These are phyloP conservation scores for Moxostoma hubbsi DNA, from an alignment of 2,797 vertebrate species.

Conservation along the genomic window DNA sequence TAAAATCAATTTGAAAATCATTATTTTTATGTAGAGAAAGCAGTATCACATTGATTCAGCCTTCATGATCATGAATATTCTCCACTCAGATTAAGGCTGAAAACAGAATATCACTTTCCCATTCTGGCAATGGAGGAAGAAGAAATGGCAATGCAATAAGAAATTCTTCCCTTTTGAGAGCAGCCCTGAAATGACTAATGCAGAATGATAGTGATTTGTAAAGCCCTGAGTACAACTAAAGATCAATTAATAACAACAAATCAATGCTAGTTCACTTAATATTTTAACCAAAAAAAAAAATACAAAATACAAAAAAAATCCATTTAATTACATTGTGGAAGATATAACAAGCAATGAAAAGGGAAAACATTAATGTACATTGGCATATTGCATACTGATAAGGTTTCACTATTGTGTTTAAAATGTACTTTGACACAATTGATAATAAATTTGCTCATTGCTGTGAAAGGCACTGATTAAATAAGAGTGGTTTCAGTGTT, in stretches of 20 bases:
- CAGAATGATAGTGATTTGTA: constrained; percentile 46
- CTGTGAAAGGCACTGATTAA: constrained; percentile 23
- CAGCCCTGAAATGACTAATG: constrained; percentile 26
- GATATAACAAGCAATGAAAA: constrained; percentile 2
- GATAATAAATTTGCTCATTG: constrained; percentile 44
- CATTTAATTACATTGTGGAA: constrained; percentile 27
- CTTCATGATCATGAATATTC: constrained; percentile 60
- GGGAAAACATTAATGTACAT: background rate
- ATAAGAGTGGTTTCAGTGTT: constrained; percentile 30
- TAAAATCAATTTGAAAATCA: constrained; percentile 37
- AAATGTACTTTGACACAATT: constrained; percentile 34
- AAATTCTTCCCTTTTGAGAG: constrained; percentile 17
- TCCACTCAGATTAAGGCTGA: constrained; percentile 21
- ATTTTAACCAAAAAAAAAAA: constrained; percentile 34
- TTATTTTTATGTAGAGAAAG: constrained; percentile 39
- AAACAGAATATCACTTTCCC: constrained; percentile 49
- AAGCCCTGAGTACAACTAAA: constrained; percentile 14
- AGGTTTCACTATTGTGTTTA: background rate
- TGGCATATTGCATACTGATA: constrained; percentile 33
- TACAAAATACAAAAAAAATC: background rate
- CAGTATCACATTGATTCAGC: constrained; percentile 55
- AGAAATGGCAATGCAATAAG: background rate
- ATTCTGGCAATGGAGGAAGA: constrained; percentile 15
- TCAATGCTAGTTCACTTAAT: constrained; percentile 51
- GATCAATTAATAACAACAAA: constrained; percentile 26